Base-by-base conservation (phyloP, 2,888 invertebrate genomes). In the Drosophila quinaria region DNA sequence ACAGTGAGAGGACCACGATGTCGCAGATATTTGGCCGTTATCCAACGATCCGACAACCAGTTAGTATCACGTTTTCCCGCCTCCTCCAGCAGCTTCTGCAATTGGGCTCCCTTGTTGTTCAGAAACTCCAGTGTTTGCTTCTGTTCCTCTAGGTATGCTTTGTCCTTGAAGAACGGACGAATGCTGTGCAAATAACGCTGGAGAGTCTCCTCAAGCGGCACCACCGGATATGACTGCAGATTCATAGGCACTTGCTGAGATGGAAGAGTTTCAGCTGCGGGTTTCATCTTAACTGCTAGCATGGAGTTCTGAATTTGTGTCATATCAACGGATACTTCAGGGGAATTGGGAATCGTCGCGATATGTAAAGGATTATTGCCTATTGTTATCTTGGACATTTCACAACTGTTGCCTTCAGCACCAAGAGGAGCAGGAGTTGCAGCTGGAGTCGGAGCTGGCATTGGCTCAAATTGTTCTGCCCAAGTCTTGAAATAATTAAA, bases 21-120 rank as follows among this genome's bases (percentile, higher is more conserved):
- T 74, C 95, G 96, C 74, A 99, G 93, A 92, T 98, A 99, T 0
- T 97, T 97, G 9, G 94, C 93, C 61, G 96, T 94, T 46, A 97
- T 92, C 98, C 98, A 99, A 97, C 98, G 98, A 37, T 97, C 96
- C 44, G 96, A 95, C 61, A 98, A 94, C 98, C 98, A 98, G 92
- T 97, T 98, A 47, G 94, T 94, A 51, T 94, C 94, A 22, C 93
- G 92, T 66, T 94, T 90, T 3, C 96, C 96, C 90, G 94, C 94
- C 69, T 95, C 93, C 86, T 96, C 94, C 35, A 98, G 92, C 35
- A 96, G 93, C 41, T 90, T 91, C 94, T 99, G 92, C 2, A 93
- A 73, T 51, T 91, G 70, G 2, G 61, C 65, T 1, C 92, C 93
- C 22, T 90, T 80, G 2, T 72, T 78, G 0, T 58, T 25, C 19